Conservation (phyloP, 2,797 vertebrate species). For the Botia kubotai region DNA sequence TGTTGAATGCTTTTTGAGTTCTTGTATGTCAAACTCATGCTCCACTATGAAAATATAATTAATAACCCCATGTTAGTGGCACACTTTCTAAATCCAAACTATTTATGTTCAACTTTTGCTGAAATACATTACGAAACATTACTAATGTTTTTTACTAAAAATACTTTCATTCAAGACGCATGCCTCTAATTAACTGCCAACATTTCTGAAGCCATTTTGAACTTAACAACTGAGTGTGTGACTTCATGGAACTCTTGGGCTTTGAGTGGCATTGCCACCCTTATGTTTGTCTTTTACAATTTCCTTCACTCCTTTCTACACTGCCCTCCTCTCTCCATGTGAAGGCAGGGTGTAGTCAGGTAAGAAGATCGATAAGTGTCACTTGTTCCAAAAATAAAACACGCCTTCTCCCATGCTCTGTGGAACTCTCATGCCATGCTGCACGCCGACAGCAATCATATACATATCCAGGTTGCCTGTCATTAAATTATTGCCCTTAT, state of each 20-base stretch:
- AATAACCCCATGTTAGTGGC: neutral
- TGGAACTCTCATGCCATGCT: constrained; percentile 17
- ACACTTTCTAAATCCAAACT: constrained; percentile 10
- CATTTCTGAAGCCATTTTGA: neutral
- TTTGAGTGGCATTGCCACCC: constrained; percentile 47
- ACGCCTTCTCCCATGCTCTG: constrained; percentile 10
- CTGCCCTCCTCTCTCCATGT: constrained; percentile 80
- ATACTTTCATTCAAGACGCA: neutral
- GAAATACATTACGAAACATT: neutral
- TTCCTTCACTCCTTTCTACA: constrained; percentile 74
- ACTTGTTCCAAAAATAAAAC: constrained; percentile 26
- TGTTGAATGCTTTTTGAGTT: constrained; percentile 1
- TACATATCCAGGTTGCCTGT: constrained; percentile 3
- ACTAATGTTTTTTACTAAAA: neutral
- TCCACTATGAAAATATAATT: constrained; percentile 6
- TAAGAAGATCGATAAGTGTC: constrained; percentile 76
- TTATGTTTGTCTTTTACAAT: constrained; percentile 72
- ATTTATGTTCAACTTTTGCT: neutral
- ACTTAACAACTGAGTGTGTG: neutral
- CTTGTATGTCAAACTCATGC: constrained; percentile 6
- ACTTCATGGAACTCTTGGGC: constrained; percentile 7
- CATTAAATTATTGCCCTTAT: constrained; percentile 10
- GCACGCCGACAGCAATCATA: constrained; percentile 18
- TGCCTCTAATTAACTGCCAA: neutral
- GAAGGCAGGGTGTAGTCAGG: constrained; percentile 98